These are phyloP conservation scores for Lithophane semibrunnea DNA, from an alignment of 2,888 invertebrate genomes.

Conservation along the genomic window DNA sequence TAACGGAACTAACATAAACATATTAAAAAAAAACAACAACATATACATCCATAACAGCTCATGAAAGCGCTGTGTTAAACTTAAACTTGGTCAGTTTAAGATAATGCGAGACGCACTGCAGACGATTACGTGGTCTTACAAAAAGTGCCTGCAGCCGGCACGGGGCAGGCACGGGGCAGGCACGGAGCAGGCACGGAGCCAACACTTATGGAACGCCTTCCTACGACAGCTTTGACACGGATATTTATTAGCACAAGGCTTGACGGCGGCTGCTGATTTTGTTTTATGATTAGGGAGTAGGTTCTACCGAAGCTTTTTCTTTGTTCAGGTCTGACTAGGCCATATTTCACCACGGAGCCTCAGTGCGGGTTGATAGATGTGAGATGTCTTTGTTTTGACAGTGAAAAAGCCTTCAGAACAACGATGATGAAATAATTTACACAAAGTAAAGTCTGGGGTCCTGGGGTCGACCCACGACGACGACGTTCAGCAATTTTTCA, in stretches of 20 bases:
- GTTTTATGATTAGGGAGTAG: conserved; percentile 7
- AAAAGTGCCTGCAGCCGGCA: conserved; percentile 16
- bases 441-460: neutral
- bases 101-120: conserved; percentile 22
- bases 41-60: too few relatives aligned
- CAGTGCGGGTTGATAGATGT: too few relatives aligned
- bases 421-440: neutral
- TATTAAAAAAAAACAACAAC: too few relatives aligned
- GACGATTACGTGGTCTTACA: conserved; percentile 13
- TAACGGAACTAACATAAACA: too few relatives aligned
- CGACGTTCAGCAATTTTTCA: neutral
- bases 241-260: conserved; percentile 34
- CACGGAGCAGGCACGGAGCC: conserved; percentile 4
- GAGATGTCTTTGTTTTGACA: too few relatives aligned
- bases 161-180: neutral
- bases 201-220: conserved; percentile 21
- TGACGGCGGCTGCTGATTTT: neutral
- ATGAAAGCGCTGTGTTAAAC: neutral
- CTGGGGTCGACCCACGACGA: neutral
- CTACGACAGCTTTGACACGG: neutral
- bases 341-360: too few relatives aligned
- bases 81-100: neutral
- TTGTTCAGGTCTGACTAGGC: too few relatives aligned
- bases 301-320: neutral
- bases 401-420: neutral